Evolutionary conservation across 2,113 vertebrate genomes (phyloP), one percentile per base, ranked within the genome.

Genomic region (Hyaena hyaena): DNA sequence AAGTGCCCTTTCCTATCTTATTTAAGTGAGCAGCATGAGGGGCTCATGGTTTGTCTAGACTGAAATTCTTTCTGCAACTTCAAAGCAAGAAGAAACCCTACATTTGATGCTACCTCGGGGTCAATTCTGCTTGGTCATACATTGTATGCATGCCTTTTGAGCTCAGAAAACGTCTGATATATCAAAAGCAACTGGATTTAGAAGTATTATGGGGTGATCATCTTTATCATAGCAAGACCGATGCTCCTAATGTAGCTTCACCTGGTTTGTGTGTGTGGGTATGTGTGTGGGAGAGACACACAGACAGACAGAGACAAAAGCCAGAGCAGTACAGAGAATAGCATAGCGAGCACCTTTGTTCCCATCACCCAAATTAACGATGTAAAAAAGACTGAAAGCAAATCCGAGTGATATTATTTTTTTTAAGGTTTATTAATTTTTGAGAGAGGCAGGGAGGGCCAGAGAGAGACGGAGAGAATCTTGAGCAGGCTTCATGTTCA

Each of bases 51-150:
- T 89, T 83, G 17, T 82, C 45, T 95, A 79, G 89, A 88, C 0
- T n/a, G 39, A 86, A 92, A 93, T 97, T 79, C 12, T 66, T 69
- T 79, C 84, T 84, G 84, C 7, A 94, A 76, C 17, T 92, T 93
- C 39, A 97, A 92, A 96, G 86, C 4, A 50, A 79, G 33, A 63
- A 10, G 50, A 95, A 92, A 79, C 69, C 21, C n/a, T 77, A 71
- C 45, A 3, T 39, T 65, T 88, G 66, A 3, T 92, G 24, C 24
- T 24, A 90, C 11, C 15, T 92, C 31, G 55, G 76, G 48, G 48
- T 95, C 69, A 83, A 1, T 39, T 94, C 71, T 95, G 55, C 55
- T 95, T 61, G 83, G 24, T 84, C 69, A 84, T 80, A 50, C 5
- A 43, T 24, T 80, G 1, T 88, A 48, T 61, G 31, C 28, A 71